These are phyloP conservation scores for Caenorhabditis sp. DNA, from an alignment of 2,888 invertebrate species.

Conservation along the genomic window DNA sequence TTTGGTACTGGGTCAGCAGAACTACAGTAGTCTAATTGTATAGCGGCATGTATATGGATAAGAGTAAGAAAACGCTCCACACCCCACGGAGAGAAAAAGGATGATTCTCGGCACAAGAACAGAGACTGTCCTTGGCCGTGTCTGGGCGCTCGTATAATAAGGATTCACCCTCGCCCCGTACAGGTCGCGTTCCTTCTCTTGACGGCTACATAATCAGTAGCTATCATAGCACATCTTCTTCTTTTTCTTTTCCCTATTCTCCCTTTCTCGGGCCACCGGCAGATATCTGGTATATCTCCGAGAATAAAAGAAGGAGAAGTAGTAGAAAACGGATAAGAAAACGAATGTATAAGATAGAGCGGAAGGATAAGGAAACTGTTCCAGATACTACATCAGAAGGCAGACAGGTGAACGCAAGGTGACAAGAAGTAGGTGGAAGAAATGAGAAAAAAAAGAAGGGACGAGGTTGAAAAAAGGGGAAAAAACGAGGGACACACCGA, in stretches of 20 bases:
- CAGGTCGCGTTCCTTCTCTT: slow-evolving; percentile 48
- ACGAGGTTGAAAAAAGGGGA: slow-evolving; percentile 14
- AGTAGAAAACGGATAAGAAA: background rate
- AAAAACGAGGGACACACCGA: background rate
- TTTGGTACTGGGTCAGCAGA: slow-evolving; percentile 24
- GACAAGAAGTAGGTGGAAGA: slow-evolving; percentile 22
- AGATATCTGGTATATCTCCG: slow-evolving; percentile 60
- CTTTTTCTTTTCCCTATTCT: slow-evolving; percentile 2
- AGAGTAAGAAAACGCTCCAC: slow-evolving; percentile 37
- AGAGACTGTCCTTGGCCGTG: slow-evolving; percentile 63
- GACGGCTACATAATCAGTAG: slow-evolving; percentile 67
- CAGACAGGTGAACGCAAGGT: slow-evolving; percentile 51
- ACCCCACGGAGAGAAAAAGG: slow-evolving; percentile 21
- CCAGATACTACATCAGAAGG: slow-evolving; percentile 43
- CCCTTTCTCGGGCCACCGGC: background rate
- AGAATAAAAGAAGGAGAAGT: slow-evolving; percentile 17
- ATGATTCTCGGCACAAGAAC: slow-evolving; percentile 54
- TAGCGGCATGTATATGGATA: slow-evolving; percentile 48
- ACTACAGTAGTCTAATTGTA: slow-evolving; percentile 58
- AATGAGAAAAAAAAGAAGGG: background rate
- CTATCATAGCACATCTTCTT: slow-evolving; percentile 65
- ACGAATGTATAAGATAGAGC: slow-evolving; percentile 36
- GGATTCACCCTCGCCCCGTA: slow-evolving; percentile 49
- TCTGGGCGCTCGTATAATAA: slow-evolving; percentile 64
- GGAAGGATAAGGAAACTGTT: slow-evolving; percentile 51